Conservation (phyloP, 2,888 invertebrate genomes). For the Adelphocoris suturalis region DNA sequence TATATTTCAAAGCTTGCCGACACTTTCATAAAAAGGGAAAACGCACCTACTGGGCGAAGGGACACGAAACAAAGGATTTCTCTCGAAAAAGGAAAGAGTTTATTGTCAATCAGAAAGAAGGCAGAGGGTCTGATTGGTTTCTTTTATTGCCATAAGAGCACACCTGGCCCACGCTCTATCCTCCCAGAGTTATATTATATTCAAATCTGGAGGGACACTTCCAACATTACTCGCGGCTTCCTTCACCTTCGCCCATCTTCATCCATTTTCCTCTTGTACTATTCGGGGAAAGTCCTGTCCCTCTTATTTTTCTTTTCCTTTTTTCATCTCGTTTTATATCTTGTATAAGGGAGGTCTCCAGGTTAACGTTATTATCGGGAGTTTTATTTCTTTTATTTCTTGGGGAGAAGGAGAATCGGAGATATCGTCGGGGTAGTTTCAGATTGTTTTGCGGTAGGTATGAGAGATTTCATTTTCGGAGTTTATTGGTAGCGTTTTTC, state of each 20-base stretch:
- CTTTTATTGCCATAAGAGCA: slow-evolving; percentile 70
- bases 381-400: slow-evolving; percentile 16
- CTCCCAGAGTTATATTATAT: slow-evolving; percentile 66
- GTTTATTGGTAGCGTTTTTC: slow-evolving; percentile 10
- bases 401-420: neutral
- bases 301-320: slow-evolving; percentile 9
- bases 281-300: neutral
- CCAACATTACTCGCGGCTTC: slow-evolving; percentile 53
- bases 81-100: slow-evolving; percentile 57
- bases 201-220: slow-evolving; percentile 62
- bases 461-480: neutral
- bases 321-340: slow-evolving; percentile 33
- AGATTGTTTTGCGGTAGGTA: slow-evolving; percentile 9
- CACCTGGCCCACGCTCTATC: slow-evolving; percentile 52
- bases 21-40: neutral
- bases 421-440: slow-evolving; percentile 22
- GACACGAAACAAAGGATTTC: slow-evolving; percentile 36
- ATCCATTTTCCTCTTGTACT: slow-evolving; percentile 49
- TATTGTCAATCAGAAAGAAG: slow-evolving; percentile 71
- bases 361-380: slow-evolving; percentile 36
- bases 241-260: slow-evolving; percentile 33
- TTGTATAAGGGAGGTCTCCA: neutral
- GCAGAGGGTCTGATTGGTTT: slow-evolving; percentile 64
- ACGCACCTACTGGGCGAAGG: neutral
- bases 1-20: neutral